Conservation (phyloP, 1,140 invertebrate genomes). For the Cyclina sinensis region DNA sequence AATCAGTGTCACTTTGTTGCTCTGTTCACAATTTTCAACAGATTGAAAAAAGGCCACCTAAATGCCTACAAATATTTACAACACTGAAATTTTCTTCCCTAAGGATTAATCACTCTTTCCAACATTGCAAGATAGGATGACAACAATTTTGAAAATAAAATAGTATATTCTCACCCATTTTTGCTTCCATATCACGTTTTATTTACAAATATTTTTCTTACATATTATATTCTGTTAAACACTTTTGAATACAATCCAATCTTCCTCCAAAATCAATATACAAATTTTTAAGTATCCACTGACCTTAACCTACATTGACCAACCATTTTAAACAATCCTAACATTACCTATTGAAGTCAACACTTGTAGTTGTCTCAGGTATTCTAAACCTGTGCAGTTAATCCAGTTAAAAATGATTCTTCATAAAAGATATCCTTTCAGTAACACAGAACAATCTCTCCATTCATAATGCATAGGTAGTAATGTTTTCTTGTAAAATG, state of each 20-base stretch:
- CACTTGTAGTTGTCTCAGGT: not conserved
- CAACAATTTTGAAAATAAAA: too few species aligned
- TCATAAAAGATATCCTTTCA: too few species aligned
- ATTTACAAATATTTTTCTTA: too few species aligned
- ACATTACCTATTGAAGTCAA: not conserved
- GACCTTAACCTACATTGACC: not conserved
- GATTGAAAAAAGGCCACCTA: too few species aligned
- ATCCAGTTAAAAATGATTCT: slow-evolving; percentile 32
- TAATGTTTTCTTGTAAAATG: not conserved
- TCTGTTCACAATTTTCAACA: too few species aligned
- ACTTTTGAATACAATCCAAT: not conserved
- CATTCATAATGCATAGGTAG: not conserved
- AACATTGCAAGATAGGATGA: too few species aligned
- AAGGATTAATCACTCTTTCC: too few species aligned
- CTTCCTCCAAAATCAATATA: not conserved
- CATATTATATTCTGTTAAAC: not conserved
- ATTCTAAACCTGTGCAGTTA: not conserved
- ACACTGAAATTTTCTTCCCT: too few species aligned
- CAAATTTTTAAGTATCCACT: not conserved
- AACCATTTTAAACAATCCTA: not conserved
- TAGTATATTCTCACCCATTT: too few species aligned
- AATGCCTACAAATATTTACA: too few species aligned
- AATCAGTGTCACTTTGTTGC: too few species aligned
- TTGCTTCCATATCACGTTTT: too few species aligned
- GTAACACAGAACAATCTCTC: slow-evolving; percentile 10